Conservation (phyloP, 2,888 invertebrate species). For the Rhogogaster chlorosoma region DNA sequence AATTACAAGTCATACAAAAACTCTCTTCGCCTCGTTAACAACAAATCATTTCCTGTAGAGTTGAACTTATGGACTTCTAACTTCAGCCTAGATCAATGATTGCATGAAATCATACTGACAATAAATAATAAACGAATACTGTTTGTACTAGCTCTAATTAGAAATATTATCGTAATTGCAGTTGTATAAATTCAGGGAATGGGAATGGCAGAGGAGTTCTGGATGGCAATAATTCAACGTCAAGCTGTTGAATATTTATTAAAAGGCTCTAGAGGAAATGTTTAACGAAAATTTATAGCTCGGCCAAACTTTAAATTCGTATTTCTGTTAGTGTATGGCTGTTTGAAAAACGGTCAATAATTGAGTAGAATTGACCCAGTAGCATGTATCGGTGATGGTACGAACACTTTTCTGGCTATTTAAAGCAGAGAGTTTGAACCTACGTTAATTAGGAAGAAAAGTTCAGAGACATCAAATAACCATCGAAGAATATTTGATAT, state of each 20-base stretch:
- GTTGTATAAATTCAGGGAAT: background rate
- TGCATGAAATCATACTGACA: too few relatives aligned
- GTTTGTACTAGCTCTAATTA: background rate
- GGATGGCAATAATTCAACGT: background rate
- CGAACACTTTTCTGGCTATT: background rate
- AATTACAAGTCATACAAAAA: background rate
- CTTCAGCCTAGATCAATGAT: background rate
- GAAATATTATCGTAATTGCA: background rate
- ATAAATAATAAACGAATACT: background rate
- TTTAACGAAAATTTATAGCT: slow-evolving; percentile 9
- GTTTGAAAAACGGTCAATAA: background rate
- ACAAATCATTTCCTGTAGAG: background rate
- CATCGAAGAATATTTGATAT: background rate
- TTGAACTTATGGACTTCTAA: background rate
- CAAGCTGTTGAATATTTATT: slow-evolving; percentile 19
- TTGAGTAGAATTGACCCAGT: slow-evolving; percentile 26
- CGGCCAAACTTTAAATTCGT: background rate
- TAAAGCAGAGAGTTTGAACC: background rate
- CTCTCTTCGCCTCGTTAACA: background rate
- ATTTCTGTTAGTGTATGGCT: background rate
- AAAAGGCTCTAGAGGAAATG: background rate
- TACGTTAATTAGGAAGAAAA: slow-evolving; percentile 4
- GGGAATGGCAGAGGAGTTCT: background rate
- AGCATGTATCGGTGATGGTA: background rate
- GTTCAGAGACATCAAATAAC: background rate